Percentiles rank a stretch among this genome's conserved stretches.
Conservation (phyloP, 92 coral and sea anemone genomes). For the Scolanthus callimorphus region DNA sequence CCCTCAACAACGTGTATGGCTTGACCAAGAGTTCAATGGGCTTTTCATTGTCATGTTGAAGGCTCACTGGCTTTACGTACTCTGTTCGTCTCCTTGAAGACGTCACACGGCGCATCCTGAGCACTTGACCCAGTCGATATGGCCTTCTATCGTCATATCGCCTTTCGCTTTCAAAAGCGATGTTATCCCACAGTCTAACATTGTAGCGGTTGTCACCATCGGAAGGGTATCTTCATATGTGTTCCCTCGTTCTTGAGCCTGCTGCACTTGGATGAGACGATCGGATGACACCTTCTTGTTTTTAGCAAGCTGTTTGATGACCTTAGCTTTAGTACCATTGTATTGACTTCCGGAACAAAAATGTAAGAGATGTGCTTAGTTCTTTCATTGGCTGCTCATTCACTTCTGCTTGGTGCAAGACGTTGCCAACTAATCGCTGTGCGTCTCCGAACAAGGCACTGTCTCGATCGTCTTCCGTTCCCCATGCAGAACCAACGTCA, state of each 20-base stretch:
- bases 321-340: slow-evolving; percentile 11
- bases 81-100: too few species aligned
- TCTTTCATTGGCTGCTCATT: slow-evolving; percentile 1
- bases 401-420: slow-evolving; percentile 6
- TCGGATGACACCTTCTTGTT: slow-evolving; percentile 15
- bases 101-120: too few species aligned
- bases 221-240: not conserved
- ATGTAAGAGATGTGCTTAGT: slow-evolving; percentile 6
- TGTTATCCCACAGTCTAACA: slow-evolving; percentile 2
- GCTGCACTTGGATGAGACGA: slow-evolving; percentile 13
- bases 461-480: slow-evolving; percentile 15
- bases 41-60: too few species aligned
- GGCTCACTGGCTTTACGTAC: too few species aligned
- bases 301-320: slow-evolving; percentile 11
- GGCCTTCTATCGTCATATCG: slow-evolving; percentile 3
- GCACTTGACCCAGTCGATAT: too few species aligned
- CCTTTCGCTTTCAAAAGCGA: slow-evolving; percentile 2
- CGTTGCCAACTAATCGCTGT: slow-evolving; percentile 12
- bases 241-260: slow-evolving; percentile 8
- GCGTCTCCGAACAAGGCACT: slow-evolving; percentile 14
- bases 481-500: slow-evolving; percentile 1
- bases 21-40: too few species aligned
- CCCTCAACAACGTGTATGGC: too few species aligned
- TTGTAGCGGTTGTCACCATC: not conserved
- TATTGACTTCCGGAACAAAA: slow-evolving; percentile 3